These are phyloP conservation scores for Campoplex capitator DNA, from an alignment of 2,888 invertebrate species.

Conservation along the genomic window DNA sequence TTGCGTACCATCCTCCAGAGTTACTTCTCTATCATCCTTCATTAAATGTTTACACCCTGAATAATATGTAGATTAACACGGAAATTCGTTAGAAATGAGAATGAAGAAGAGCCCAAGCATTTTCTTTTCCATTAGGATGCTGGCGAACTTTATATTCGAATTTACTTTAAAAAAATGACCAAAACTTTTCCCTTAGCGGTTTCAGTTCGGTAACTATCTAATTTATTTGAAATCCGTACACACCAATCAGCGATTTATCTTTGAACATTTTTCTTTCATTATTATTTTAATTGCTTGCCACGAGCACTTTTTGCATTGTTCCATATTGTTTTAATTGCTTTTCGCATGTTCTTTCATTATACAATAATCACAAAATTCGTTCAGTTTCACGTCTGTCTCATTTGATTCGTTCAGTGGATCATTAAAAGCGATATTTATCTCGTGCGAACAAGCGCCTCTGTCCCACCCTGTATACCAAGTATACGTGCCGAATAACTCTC, in stretches of 20 bases:
- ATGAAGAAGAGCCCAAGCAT: background rate
- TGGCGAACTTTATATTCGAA: background rate
- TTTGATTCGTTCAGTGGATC: background rate
- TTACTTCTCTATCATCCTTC: background rate
- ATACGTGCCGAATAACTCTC: slow-evolving; percentile 11
- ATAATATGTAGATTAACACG: background rate
- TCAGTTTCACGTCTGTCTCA: background rate
- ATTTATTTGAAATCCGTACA: background rate
- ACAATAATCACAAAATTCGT: background rate
- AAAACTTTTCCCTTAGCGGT: background rate
- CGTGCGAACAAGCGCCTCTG: background rate
- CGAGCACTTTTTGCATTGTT: background rate
- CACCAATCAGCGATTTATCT: background rate
- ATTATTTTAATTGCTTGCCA: background rate
- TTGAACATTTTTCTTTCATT: background rate
- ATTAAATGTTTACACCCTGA: slow-evolving; percentile 4
- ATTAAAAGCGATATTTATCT: background rate
- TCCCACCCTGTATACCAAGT: background rate
- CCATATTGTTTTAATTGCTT: background rate
- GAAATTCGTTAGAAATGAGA: background rate
- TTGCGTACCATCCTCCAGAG: background rate
- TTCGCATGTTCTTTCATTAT: background rate
- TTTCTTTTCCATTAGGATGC: background rate
- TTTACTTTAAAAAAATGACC: background rate
- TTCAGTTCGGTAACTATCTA: background rate